phyloP scores from a whole-genome alignment of 2,113 vertebrate species.

The Microtus richardsoni region DNA sequence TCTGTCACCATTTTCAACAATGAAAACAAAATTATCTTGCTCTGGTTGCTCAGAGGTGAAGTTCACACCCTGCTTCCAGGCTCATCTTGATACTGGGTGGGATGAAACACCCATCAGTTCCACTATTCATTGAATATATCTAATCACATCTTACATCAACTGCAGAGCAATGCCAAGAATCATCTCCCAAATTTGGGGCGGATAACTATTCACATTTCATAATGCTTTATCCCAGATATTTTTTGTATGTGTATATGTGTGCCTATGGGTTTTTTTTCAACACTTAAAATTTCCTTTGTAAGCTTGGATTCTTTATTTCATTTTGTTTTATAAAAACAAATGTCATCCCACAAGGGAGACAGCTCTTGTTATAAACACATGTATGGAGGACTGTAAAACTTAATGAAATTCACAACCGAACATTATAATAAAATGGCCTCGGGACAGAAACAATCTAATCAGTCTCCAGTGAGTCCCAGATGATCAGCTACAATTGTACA shows the following conservation, averaged over 20 bases:
- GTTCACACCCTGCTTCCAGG: background rate
- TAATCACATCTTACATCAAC: background rate
- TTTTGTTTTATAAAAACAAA: conserved; percentile 76
- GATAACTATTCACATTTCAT: background rate
- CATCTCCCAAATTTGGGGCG: background rate
- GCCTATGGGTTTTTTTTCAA: conserved; percentile 18
- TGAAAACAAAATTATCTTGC: background rate
- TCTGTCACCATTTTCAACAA: background rate
- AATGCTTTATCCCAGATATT: background rate
- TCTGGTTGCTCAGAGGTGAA: background rate
- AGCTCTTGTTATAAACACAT: conserved; percentile 70
- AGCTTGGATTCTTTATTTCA: conserved; percentile 59
- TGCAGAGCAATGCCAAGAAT: background rate
- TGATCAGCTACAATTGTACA: conserved; percentile 49
- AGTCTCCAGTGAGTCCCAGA: conserved; percentile 69
- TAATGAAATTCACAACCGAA: conserved; percentile 77
- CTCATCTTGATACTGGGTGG: background rate
- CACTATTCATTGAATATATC: background rate
- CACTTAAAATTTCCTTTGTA: conserved; percentile 33
- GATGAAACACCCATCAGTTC: background rate
- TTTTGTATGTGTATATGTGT: background rate
- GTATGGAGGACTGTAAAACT: conserved; percentile 65
- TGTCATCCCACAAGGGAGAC: conserved; percentile 71
- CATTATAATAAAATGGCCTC: conserved; percentile 67
- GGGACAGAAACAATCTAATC: conserved; percentile 66